phyloP scores from a whole-genome alignment of 2,888 invertebrate genomes.

The Chrysopilus asiliformis region DNA sequence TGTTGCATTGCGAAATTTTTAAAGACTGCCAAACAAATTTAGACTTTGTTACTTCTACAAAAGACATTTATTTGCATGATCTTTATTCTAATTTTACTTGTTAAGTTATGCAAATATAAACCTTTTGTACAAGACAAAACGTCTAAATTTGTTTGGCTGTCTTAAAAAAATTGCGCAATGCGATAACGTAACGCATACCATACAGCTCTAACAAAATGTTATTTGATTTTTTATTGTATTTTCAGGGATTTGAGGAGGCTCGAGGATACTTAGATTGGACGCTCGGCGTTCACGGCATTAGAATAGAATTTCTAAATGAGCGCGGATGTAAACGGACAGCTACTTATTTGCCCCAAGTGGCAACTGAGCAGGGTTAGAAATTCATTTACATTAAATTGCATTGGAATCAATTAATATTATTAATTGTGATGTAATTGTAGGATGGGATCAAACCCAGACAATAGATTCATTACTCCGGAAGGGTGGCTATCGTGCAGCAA shows the following conservation, averaged over 20 bases:
- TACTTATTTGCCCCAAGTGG: constrained; percentile 97
- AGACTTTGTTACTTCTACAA: no score
- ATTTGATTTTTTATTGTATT: constrained; percentile 1
- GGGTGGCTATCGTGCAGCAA: constrained; percentile 87
- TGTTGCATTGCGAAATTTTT: no score
- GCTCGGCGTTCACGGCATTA: constrained; percentile 91
- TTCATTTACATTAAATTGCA: constrained; percentile 5
- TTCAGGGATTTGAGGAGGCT: constrained; percentile 81
- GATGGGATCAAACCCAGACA: constrained; percentile 98
- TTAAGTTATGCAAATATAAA: no score
- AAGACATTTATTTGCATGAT: no score
- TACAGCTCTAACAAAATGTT: no score
- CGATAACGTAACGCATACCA: no score
- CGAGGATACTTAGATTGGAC: constrained; percentile 95
- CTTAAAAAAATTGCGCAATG: no score
- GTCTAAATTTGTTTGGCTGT: no score
- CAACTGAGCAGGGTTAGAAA: constrained; percentile 81
- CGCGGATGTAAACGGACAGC: constrained; percentile 89
- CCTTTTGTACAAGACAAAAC: no score
- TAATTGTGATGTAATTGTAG: constrained; percentile 39
- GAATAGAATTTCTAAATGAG: constrained; percentile 93
- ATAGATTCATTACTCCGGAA: constrained; percentile 95
- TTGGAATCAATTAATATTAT: constrained; percentile 1
- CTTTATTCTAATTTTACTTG: no score
- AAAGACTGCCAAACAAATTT: no score